A percentile compares a stretch with the other conserved stretches of the same genome.
phyloP scores from a whole-genome alignment of 1,140 invertebrate genomes.

The Lasaia peninsularis region DNA sequence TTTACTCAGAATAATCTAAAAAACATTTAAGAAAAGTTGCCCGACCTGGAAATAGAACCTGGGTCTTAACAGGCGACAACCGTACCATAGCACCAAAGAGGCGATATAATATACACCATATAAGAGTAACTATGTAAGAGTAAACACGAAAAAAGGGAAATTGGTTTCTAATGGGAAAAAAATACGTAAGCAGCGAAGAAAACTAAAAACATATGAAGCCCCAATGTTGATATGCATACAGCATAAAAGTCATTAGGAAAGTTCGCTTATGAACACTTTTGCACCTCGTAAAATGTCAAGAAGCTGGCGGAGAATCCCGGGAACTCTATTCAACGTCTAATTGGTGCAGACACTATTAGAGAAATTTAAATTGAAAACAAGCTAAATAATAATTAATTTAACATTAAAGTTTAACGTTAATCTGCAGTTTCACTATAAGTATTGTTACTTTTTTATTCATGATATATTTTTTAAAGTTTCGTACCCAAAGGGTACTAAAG shows the following conservation, averaged over 20 bases:
- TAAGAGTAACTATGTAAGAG: neutral
- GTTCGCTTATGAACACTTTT: conserved; percentile 26
- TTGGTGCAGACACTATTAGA: conserved; percentile 22
- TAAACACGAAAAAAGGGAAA: neutral
- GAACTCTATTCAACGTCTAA: conserved; percentile 26
- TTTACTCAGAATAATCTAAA: no score
- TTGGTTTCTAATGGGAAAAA: no score
- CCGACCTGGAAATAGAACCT: no score
- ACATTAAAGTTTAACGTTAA: no score
- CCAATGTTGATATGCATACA: conserved; percentile 15
- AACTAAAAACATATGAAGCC: conserved; percentile 21
- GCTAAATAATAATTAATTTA: no score
- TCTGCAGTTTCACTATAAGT: no score
- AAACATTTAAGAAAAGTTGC: no score
- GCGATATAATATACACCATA: neutral
- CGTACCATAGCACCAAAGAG: no score
- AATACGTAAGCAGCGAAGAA: conserved; percentile 10
- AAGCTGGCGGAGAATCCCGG: conserved; percentile 11
- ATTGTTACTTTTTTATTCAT: no score
- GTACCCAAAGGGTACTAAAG: no score
- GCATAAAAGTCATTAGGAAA: conserved; percentile 34
- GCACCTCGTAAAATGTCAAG: conserved; percentile 20
- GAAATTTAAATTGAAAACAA: neutral
- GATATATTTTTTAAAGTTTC: no score
- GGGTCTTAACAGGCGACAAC: no score